Evolutionary conservation across 2,888 invertebrate genomes (phyloP), one percentile per base, ranked within the genome.

Genomic region (Alentia gelatinosa): DNA sequence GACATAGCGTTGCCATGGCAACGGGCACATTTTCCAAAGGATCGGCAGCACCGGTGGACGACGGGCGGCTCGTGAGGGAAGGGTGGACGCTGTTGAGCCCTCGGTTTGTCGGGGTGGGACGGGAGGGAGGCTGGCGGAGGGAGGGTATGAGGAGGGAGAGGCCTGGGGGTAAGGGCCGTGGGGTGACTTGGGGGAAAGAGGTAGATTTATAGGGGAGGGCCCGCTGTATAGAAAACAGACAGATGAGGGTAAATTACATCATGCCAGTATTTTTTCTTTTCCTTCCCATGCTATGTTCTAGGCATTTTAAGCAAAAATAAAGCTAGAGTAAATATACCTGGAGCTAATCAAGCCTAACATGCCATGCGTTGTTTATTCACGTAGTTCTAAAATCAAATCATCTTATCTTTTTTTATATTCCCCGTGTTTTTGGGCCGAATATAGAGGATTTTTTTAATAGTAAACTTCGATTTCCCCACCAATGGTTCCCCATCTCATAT

Each of bases 1-100:
- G 86, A 86, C 86, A 86, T 86, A 86, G 30, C 30, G 86, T 86
- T 86, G 86, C 47, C 86, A 86, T 86, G 86, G 86, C 15, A 33
- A 86, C 86, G 42, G 33, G 47, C 86, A 83, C 40, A 23, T 83
- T 83, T 83, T 83, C 83, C 39, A 40, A 19, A 83, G 39, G 79
- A 79, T 83, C 83, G 12, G 68, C 30, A 26, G 12, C n/a, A 47
- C 56, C 56, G 56, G 56, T 56, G 56, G 56, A 56, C 56, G 56
- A 56, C 56, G 56, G 56, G 56, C 19, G n/a, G 56, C 23, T n/a
- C n/a, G 19, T 47, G 47, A 12, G 56, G 56, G 56, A n/a, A 19
- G 56, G 56, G 56, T 19, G 56, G 56, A 56, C 56, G 56, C 23
- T n/a, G 19, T 56, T n/a, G 56, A 56, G 56, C 56, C 56, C 56